These are phyloP conservation scores for Limanda limanda DNA, from an alignment of 2,113 vertebrate genomes.

Conservation along the genomic window DNA sequence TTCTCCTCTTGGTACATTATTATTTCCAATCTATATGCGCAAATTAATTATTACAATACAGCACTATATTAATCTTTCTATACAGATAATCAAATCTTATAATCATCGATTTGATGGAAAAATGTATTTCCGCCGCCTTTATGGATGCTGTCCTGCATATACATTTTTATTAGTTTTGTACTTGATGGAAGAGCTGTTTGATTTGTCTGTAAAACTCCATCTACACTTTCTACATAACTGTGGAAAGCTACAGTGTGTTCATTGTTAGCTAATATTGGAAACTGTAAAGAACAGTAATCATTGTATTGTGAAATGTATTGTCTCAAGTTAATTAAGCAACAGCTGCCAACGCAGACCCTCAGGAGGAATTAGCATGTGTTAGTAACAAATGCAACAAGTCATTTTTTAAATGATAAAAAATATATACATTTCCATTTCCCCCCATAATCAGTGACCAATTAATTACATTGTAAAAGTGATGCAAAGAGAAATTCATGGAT, in stretches of 20 bases:
- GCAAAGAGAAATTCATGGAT: neutral
- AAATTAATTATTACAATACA: too few species aligned
- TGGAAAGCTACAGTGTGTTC: slow-evolving; percentile 34
- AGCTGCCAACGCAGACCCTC: neutral
- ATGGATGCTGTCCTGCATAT: neutral
- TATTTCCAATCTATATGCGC: too few species aligned
- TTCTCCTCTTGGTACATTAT: too few species aligned
- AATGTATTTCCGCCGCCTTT: too few species aligned
- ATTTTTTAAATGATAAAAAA: too few species aligned
- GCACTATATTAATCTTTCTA: too few species aligned
- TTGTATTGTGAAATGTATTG: neutral
- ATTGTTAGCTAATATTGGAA: slow-evolving; percentile 14
- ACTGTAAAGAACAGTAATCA: neutral
- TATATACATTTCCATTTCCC: too few species aligned
- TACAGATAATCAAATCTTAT: too few species aligned
- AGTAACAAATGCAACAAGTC: neutral
- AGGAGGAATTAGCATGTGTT: neutral
- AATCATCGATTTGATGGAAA: neutral
- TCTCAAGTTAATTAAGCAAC: slow-evolving; percentile 10
- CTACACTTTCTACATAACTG: neutral
- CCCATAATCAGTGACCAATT: neutral
- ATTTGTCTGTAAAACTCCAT: slow-evolving; percentile 14
- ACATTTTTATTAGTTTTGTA: neutral
- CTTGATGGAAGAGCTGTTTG: neutral
- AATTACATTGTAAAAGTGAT: neutral